Conservation (phyloP, 1,140 invertebrate genomes). For the Scylla paramamosain region DNA sequence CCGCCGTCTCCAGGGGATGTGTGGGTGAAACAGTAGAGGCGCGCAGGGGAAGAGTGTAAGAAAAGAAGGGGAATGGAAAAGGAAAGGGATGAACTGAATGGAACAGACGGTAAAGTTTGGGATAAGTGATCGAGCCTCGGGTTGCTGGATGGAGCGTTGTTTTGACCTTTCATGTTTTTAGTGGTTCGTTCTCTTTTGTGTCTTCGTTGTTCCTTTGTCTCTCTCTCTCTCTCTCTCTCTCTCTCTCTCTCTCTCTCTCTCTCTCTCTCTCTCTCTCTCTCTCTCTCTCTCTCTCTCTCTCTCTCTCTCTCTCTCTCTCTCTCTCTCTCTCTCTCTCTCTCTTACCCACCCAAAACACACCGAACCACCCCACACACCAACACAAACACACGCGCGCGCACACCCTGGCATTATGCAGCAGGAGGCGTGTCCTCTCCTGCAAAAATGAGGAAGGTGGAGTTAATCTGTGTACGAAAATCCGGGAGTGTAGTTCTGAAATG, state of each 20-base stretch:
- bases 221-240: conserved; percentile 37
- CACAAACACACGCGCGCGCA: too few relatives aligned
- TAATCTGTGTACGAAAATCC: neutral
- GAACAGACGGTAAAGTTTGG: too few relatives aligned
- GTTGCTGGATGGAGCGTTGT: too few relatives aligned
- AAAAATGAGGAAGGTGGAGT: neutral
- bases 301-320: conserved; percentile 61
- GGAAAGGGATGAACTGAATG: too few relatives aligned
- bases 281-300: conserved; percentile 16
- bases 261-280: conserved; percentile 42
- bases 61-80: neutral
- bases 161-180: too few relatives aligned
- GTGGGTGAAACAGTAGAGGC: neutral
- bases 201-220: neutral
- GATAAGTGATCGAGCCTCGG: too few relatives aligned
- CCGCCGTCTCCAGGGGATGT: too few relatives aligned
- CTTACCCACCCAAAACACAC: conserved; percentile 46
- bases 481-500: neutral
- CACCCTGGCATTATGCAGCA: neutral
- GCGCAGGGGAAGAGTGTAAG: neutral
- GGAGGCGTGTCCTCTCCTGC: neutral
- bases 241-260: conserved; percentile 40
- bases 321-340: conserved; percentile 63
- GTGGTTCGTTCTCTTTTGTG: too few relatives aligned
- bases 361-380: neutral